These are phyloP conservation scores for Pipistrellus kuhlii DNA, from an alignment of 2,797 vertebrate species.

Conservation along the genomic window DNA sequence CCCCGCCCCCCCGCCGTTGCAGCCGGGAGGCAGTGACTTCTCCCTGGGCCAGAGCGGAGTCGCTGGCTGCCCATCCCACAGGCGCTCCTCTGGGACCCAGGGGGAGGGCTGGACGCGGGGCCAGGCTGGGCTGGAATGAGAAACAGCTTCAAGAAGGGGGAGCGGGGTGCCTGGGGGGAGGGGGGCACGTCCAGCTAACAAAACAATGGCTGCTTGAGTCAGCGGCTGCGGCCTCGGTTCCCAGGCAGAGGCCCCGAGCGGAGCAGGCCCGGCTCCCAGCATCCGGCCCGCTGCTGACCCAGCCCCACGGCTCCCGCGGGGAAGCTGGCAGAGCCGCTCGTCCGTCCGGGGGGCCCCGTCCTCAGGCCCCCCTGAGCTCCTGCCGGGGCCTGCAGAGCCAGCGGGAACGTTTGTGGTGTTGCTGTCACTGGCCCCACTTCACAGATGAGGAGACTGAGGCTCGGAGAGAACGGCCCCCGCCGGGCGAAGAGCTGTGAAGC, in stretches of 20 bases:
- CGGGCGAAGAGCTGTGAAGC: neutral
- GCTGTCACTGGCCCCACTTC: neutral
- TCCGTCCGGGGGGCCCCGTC: neutral
- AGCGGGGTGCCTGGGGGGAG: slow-evolving; percentile 59
- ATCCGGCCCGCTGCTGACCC: accelerated
- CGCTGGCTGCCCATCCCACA: slow-evolving; percentile 20
- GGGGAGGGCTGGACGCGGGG: slow-evolving; percentile 71
- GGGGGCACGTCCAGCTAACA: slow-evolving; percentile 67
- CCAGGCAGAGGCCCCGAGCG: neutral
- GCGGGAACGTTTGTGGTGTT: neutral
- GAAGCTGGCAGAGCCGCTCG: accelerated
- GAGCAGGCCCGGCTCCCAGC: neutral
- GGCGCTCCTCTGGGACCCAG: slow-evolving; percentile 75
- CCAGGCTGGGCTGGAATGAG: slow-evolving; percentile 80
- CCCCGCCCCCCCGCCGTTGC: neutral
- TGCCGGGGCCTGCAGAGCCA: accelerated
- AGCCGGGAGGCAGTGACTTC: neutral
- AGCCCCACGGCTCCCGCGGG: neutral
- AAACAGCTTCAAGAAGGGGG: slow-evolving; percentile 78
- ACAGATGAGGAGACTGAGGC: neutral
- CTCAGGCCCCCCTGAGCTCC: neutral
- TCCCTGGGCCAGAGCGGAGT: neutral
- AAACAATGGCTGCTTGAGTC: slow-evolving; percentile 77
- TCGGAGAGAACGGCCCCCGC: neutral
- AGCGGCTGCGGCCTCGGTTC: neutral